Evolutionary conservation across 2,797 vertebrate genomes (phyloP).

Genomic region (Corythornis leucogaster): DNA sequence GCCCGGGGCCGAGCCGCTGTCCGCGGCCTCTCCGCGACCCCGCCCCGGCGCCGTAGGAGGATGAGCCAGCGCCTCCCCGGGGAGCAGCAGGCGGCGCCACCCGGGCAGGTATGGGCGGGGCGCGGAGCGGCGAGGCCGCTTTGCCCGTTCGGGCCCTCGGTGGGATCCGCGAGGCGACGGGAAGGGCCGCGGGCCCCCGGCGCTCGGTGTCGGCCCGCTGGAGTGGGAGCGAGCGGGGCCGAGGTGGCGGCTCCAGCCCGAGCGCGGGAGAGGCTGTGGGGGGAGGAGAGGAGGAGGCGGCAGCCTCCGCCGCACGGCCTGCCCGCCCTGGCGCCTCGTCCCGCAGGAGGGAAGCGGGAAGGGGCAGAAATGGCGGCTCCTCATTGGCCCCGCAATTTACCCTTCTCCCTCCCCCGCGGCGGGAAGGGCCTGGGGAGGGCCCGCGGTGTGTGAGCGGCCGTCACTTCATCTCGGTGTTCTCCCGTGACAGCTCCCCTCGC

Average conservation of each 20-base stretch:
- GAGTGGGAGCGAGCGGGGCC: not conserved
- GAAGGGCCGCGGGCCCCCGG: no score
- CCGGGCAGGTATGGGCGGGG: constrained; percentile 12
- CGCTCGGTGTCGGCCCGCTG: not conserved
- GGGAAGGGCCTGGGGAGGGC: not conserved
- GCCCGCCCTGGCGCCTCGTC: no score
- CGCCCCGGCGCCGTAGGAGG: not conserved
- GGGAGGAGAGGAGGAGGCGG: not conserved
- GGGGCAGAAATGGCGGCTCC: not conserved
- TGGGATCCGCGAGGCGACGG: no score
- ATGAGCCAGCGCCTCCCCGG: constrained; percentile 21
- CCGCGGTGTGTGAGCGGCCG: rapidly evolving
- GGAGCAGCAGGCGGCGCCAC: constrained; percentile 48
- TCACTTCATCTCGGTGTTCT: rapidly evolving
- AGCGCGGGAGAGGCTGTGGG: rapidly evolving
- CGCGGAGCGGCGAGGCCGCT: not conserved
- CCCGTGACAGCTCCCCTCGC: not conserved
- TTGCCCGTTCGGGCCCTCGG: not conserved
- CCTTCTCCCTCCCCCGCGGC: no score
- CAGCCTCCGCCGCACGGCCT: not conserved
- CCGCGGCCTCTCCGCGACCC: not conserved
- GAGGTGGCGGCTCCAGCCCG: not conserved
- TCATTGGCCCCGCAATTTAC: rapidly evolving
- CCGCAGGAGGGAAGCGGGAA: not conserved
- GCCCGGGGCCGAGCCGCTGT: not conserved